Conservation (phyloP, 2,797 vertebrate genomes). For the Ptychobarbus kaznakovi region DNA sequence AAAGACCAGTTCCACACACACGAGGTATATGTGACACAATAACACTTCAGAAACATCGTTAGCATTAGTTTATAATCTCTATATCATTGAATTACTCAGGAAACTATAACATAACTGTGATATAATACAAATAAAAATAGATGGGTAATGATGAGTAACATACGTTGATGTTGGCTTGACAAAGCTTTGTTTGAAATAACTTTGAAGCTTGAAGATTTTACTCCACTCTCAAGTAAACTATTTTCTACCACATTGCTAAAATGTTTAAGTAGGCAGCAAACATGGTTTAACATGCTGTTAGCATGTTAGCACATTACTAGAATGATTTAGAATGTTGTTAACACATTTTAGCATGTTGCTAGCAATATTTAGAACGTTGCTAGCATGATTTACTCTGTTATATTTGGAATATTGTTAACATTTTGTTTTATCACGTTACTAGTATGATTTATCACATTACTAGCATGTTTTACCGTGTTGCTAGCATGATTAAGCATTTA, state of each 20-base stretch:
- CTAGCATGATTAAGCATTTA: too few relatives aligned
- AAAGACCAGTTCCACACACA: slow-evolving; percentile 97
- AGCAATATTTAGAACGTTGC: not conserved
- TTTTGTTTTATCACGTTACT: too few relatives aligned
- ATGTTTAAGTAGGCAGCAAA: not conserved
- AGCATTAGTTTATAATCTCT: not conserved
- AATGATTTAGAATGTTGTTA: not conserved
- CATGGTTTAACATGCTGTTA: not conserved
- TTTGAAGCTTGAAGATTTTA: not conserved
- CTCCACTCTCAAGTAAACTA: not conserved
- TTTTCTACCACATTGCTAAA: not conserved
- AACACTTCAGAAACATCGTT: not conserved
- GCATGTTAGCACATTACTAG: not conserved
- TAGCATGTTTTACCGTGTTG: too few relatives aligned
- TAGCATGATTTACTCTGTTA: not conserved
- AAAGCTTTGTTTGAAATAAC: not conserved
- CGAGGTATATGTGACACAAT: slow-evolving; percentile 78
- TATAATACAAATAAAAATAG: not conserved
- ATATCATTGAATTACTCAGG: not conserved
- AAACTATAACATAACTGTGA: not conserved
- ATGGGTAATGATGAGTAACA: not conserved
- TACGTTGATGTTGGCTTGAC: not conserved
- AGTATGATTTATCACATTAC: too few relatives aligned
- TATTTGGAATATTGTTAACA: too few relatives aligned
- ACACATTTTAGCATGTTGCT: not conserved